Base-by-base conservation (phyloP, 2,797 vertebrate genomes). In the Tadarida brasiliensis region DNA sequence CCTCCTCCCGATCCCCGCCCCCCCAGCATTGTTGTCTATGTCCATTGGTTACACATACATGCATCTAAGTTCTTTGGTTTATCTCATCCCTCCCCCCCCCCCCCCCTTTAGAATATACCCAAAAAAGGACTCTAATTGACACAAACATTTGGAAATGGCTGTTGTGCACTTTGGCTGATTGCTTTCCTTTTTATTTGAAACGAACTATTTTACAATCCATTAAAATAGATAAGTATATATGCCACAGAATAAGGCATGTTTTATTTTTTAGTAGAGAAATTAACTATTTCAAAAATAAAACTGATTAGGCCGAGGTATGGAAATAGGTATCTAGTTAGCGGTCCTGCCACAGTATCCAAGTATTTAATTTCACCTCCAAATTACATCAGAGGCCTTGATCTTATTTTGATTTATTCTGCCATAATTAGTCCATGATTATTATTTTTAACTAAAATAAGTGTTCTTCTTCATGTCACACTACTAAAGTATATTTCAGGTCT, bases 181-280 rank as follows among this genome's bases (percentile, higher is more conserved):
- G 54, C 35, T 95, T 94, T 95, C 28, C 59, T 92, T 93, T 96
- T 54, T n/a, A 59, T 78, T 95, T 78, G 15, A 73, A 78, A 89
- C 65, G 2, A 91, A 33, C 33, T 49, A 47, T 51, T 77, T 57
- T 92, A 28, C 0, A 87, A n/a, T 20, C 19, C 28, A 54, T 81
- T 94, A 78, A 61, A 81, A 71, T 33, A 85, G 8, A 47, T 70
- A 85, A 92, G 68, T 68, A 44, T 83, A 61, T 78, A 73, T n/a
- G n/a, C 6, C 35, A 88, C 5, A 87, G 3, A 94, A 76, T 49
- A 77, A 77, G 44, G 10, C 33, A 35, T 47, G 80, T 84, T 95
- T 88, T 1, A 0, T 84, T 87, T 87, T 95, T 86, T 59, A 33
- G 5, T 78, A 47, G 59, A 85, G 24, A 87, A 80, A n/a, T 33